Conservation (phyloP, 2,888 invertebrate genomes). For the Dioctria linearis region DNA sequence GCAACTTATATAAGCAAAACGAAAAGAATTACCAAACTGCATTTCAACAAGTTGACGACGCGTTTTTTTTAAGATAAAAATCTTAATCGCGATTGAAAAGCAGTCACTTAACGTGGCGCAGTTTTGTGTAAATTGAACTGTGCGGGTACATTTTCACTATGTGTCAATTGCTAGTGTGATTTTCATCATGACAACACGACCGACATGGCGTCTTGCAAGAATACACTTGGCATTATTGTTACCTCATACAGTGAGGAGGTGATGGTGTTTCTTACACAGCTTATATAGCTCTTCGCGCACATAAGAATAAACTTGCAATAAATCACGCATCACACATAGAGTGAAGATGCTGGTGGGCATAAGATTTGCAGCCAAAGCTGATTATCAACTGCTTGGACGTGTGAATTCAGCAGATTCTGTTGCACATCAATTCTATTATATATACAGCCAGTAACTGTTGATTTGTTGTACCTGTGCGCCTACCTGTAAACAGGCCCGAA, state of each 20-base stretch:
- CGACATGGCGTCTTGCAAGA: background rate
- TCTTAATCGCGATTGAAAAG: constrained; percentile 48
- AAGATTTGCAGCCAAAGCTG: background rate
- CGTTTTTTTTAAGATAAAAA: constrained; percentile 38
- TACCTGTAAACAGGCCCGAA: background rate
- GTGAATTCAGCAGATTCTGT: background rate
- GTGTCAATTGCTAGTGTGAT: constrained; percentile 2
- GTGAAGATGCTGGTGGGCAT: background rate
- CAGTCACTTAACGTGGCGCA: constrained; percentile 15
- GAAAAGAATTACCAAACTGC: background rate
- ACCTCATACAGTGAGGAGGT: background rate
- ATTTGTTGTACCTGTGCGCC: too few relatives aligned
- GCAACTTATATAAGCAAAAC: constrained; percentile 24
- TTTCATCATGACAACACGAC: constrained; percentile 30
- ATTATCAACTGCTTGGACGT: background rate
- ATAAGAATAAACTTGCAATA: constrained; percentile 10
- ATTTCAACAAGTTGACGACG: constrained; percentile 1
- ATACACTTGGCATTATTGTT: background rate
- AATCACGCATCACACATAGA: constrained; percentile 5
- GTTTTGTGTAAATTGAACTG: background rate
- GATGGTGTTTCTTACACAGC: background rate
- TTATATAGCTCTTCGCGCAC: background rate
- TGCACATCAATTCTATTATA: too few relatives aligned
- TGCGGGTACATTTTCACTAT: background rate
- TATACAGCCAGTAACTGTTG: too few relatives aligned